Percentiles rank a stretch among this genome's conserved stretches.
Conservation (phyloP, 2,113 vertebrate species). For the Phainopepla nitens region DNA sequence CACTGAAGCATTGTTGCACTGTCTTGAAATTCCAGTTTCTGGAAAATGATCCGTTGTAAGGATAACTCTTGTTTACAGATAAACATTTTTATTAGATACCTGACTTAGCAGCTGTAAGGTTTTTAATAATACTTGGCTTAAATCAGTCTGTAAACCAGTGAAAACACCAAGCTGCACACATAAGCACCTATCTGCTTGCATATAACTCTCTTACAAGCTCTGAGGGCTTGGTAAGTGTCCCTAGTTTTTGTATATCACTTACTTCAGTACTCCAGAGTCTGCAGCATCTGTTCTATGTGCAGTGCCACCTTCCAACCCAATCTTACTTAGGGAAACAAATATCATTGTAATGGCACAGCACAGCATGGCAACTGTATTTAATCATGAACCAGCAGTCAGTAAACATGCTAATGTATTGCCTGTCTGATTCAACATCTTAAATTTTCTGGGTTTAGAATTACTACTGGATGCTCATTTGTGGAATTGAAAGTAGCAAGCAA, state of each 20-base stretch:
- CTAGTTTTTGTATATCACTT: not conserved
- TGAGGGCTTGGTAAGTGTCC: not conserved
- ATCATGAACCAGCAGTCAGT: not conserved
- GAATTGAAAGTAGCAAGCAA: not conserved
- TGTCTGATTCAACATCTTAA: not conserved
- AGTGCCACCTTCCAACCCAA: constrained; percentile 26
- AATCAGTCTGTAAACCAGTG: constrained; percentile 43
- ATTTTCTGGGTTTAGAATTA: not conserved
- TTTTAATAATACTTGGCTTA: constrained; percentile 50
- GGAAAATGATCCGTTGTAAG: constrained; percentile 47
- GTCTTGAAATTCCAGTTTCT: constrained; percentile 58
- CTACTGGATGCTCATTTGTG: not conserved
- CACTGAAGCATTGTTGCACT: constrained; percentile 54
- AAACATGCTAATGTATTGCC: not conserved
- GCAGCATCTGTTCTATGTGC: not conserved
- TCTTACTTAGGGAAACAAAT: not conserved
- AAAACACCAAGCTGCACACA: not conserved
- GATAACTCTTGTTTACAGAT: constrained; percentile 71
- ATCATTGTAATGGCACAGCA: not conserved
- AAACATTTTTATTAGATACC: constrained; percentile 54
- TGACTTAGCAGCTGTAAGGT: constrained; percentile 20
- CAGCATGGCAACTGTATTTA: constrained; percentile 37
- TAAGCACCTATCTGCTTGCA: constrained; percentile 6
- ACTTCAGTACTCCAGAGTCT: constrained; percentile 5
- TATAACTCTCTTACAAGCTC: constrained; percentile 8